These are phyloP conservation scores for Petromus typicus DNA, from an alignment of 2,113 vertebrate species.

Conservation along the genomic window DNA sequence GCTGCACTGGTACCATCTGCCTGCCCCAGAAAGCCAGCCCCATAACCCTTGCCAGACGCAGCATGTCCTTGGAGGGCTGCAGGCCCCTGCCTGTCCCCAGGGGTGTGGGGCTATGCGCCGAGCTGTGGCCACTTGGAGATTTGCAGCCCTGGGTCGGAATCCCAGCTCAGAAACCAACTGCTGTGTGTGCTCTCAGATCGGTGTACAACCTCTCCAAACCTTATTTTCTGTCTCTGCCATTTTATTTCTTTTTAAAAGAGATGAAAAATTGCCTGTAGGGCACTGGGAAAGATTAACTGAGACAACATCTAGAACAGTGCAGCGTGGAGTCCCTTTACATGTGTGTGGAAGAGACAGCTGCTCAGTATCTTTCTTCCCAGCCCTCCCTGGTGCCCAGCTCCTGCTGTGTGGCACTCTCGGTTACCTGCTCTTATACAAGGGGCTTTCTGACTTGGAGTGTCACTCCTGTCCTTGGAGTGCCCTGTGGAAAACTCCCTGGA, in stretches of 20 bases:
- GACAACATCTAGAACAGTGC: accelerated
- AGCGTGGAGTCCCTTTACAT: accelerated
- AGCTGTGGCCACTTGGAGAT: neutral
- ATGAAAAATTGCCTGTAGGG: neutral
- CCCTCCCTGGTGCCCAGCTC: neutral
- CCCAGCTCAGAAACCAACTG: neutral
- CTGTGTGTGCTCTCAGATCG: accelerated
- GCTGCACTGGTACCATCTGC: neutral
- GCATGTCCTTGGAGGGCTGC: neutral
- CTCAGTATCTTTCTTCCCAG: accelerated
- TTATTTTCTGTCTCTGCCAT: neutral
- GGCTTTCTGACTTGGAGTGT: neutral
- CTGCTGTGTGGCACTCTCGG: neutral
- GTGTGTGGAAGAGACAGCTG: accelerated
- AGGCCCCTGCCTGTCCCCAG: neutral
- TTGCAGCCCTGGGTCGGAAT: neutral
- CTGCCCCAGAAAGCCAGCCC: neutral
- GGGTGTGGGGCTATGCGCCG: accelerated
- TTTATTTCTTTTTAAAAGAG: neutral
- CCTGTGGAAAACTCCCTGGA: neutral
- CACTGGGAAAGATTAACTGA: accelerated
- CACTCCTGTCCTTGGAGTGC: too few relatives aligned
- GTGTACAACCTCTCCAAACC: neutral
- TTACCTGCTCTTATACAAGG: neutral
- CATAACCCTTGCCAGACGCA: neutral